These are phyloP conservation scores for Torymus texanus DNA, from an alignment of 2,888 invertebrate species.

Conservation along the genomic window DNA sequence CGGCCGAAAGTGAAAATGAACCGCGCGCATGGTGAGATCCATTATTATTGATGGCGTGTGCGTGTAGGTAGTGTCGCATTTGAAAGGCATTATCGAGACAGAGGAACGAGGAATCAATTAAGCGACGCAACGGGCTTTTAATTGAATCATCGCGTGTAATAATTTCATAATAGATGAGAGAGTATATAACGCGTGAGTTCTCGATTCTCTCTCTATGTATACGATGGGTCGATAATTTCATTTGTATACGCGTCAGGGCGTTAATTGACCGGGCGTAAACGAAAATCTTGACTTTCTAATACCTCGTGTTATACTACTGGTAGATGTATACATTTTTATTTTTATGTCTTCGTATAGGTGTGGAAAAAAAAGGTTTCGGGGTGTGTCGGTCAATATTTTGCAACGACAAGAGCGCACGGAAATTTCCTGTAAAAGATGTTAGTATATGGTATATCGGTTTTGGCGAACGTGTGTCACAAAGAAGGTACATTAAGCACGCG, in stretches of 20 bases:
- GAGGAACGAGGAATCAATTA: background rate
- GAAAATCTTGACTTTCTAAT: slow-evolving; percentile 30
- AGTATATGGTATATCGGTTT: background rate
- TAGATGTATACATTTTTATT: background rate
- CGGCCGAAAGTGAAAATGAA: too few relatives aligned
- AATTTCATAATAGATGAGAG: slow-evolving; percentile 14
- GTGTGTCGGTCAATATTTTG: too few relatives aligned
- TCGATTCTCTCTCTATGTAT: too few relatives aligned
- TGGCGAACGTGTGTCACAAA: background rate
- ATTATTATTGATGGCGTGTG: too few relatives aligned
- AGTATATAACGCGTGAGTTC: background rate
- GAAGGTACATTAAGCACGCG: too few relatives aligned
- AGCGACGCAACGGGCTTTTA: background rate
- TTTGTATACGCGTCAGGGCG: slow-evolving; percentile 4
- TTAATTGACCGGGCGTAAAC: slow-evolving; percentile 14
- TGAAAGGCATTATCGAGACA: background rate
- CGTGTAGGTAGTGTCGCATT: too few relatives aligned
- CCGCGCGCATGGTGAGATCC: too few relatives aligned
- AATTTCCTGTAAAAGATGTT: background rate
- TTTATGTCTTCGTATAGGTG: background rate
- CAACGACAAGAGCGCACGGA: background rate
- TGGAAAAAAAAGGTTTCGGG: too few relatives aligned
- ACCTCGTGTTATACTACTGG: background rate
- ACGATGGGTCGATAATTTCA: slow-evolving; percentile 1
- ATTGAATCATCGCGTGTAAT: slow-evolving; percentile 23